Percentiles rank a stretch among this genome's conserved stretches.
These are phyloP conservation scores for Aldabrachelys gigantea DNA, from an alignment of 2,113 vertebrate species.

Conservation along the genomic window DNA sequence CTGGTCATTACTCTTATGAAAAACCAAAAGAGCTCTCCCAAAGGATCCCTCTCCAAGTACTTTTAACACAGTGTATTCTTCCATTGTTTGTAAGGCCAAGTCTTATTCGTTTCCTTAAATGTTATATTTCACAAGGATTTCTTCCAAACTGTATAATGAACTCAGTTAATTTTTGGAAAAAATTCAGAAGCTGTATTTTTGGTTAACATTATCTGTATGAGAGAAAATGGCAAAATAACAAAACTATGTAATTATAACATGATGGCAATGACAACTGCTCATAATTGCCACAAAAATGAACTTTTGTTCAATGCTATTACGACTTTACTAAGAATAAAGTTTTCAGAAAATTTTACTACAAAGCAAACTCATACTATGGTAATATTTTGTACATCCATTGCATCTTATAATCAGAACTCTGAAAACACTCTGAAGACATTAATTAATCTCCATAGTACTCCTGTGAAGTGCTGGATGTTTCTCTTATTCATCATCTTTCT, in stretches of 20 bases:
- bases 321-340: neutral
- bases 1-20: conserved; percentile 60
- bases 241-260: rapidly evolving
- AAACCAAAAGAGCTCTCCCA: conserved; percentile 86
- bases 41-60: conserved; percentile 92
- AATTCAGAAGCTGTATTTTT: neutral
- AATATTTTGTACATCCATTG: neutral
- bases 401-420: neutral
- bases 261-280: neutral
- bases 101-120: neutral
- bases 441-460: neutral
- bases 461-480: neutral
- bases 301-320: neutral
- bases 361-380: neutral
- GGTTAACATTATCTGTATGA: neutral
- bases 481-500: neutral
- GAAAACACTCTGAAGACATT: neutral
- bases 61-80: conserved; percentile 80
- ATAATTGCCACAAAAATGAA: neutral
- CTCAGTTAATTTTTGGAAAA: neutral
- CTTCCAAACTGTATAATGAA: neutral
- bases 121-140: neutral
- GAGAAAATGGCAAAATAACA: neutral
- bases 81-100: conserved; percentile 75
- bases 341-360: neutral